Percentiles rank a stretch among this genome's conserved stretches.
phyloP scores from a whole-genome alignment of 2,888 invertebrate genomes.

The Pollenia amentaria region DNA sequence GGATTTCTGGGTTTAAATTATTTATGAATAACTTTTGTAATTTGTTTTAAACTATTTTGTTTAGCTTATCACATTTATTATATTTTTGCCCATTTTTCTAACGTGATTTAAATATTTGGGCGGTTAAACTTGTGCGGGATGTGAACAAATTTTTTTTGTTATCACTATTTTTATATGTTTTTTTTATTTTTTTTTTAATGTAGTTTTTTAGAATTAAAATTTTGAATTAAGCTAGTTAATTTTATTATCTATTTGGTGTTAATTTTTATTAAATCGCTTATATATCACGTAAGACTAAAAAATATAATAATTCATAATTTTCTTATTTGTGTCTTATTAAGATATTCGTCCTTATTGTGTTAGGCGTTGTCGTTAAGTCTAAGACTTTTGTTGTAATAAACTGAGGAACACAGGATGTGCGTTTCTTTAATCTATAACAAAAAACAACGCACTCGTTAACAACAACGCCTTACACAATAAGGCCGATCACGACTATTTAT shows the following conservation, averaged over 20 bases:
- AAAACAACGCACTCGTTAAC: too few relatives aligned
- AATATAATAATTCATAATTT: not conserved
- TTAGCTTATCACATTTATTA: slow-evolving; percentile 55
- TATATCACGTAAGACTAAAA: slow-evolving; percentile 14
- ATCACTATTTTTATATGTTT: slow-evolving; percentile 1
- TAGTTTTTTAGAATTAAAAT: not conserved
- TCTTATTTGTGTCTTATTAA: not conserved
- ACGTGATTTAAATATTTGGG: not conserved
- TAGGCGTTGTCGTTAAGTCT: too few relatives aligned
- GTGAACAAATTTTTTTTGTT: slow-evolving; percentile 1
- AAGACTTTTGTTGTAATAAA: too few relatives aligned
- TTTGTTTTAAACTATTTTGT: slow-evolving; percentile 19
- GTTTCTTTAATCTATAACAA: too few relatives aligned
- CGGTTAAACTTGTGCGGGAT: slow-evolving; percentile 12
- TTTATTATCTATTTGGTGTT: slow-evolving; percentile 51
- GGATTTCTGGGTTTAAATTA: not conserved
- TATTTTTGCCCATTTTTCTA: slow-evolving; percentile 3
- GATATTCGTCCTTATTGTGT: too few relatives aligned
- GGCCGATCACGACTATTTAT: too few relatives aligned
- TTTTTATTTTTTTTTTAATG: slow-evolving; percentile 42
- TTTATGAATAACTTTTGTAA: not conserved
- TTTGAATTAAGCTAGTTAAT: slow-evolving; percentile 13
- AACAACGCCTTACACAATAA: too few relatives aligned
- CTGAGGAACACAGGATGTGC: too few relatives aligned
- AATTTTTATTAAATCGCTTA: slow-evolving; percentile 3